These are phyloP conservation scores for Sebastes paucispinis DNA, from an alignment of 2,797 vertebrate genomes.

Conservation along the genomic window DNA sequence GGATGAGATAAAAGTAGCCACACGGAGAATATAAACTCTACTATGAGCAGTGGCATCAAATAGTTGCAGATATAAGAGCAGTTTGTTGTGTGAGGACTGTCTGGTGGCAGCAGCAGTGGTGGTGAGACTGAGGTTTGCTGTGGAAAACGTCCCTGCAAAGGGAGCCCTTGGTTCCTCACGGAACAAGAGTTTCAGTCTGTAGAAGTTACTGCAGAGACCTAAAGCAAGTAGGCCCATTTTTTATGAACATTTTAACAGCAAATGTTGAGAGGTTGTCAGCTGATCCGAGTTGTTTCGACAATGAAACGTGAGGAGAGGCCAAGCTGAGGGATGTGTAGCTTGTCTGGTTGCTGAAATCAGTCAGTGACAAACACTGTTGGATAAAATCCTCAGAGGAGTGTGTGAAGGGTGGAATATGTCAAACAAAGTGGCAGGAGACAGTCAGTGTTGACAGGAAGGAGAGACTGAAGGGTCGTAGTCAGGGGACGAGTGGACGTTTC, in stretches of 20 bases:
- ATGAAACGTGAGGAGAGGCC: conserved; percentile 39
- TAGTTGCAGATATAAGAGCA: conserved; percentile 38
- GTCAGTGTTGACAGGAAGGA: conserved; percentile 23
- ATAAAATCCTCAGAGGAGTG: conserved; percentile 48
- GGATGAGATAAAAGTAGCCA: conserved; percentile 38
- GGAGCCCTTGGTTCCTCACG: conserved; percentile 68
- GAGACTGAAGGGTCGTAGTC: neutral
- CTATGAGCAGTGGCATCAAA: conserved; percentile 40
- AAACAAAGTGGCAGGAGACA: conserved; percentile 38
- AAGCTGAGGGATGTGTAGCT: conserved; percentile 40
- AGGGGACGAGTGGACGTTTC: conserved; percentile 61
- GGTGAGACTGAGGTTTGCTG: conserved; percentile 65
- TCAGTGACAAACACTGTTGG: conserved; percentile 40
- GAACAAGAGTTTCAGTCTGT: conserved; percentile 44
- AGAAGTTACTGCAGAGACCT: conserved; percentile 46
- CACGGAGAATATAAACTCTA: conserved; percentile 35
- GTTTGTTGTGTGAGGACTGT: conserved; percentile 52
- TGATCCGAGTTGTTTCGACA: conserved; percentile 35
- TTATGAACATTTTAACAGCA: conserved; percentile 10
- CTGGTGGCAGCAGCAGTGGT: conserved; percentile 62
- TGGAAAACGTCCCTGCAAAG: conserved; percentile 57
- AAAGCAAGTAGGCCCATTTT: conserved; percentile 28
- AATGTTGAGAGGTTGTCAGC: conserved; percentile 18
- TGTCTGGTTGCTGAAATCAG: conserved; percentile 45
- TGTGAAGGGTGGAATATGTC: conserved; percentile 21